phyloP scores from a whole-genome alignment of 2,888 invertebrate genomes.

The Sesia bembeciformis region DNA sequence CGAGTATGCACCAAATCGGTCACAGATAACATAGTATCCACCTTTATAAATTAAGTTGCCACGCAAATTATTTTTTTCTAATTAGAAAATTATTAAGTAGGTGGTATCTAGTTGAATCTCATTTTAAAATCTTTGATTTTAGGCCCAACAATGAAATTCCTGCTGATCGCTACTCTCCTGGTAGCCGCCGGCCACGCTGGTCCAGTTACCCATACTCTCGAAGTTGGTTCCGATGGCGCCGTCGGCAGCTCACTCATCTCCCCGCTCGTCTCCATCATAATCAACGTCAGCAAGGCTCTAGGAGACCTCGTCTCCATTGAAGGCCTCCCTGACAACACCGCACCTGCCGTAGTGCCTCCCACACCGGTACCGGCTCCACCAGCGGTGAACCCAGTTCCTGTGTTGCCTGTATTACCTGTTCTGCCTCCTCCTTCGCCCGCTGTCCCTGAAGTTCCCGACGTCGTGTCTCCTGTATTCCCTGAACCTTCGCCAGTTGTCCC shows the following conservation, averaged over 20 bases:
- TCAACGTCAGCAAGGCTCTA: conserved; percentile 1
- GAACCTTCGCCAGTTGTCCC: neutral
- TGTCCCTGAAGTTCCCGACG: neutral
- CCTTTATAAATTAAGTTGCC: too few species aligned
- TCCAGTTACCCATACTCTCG: conserved; percentile 3
- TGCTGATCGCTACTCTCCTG: conserved; percentile 25
- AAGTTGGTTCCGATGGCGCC: conserved; percentile 4
- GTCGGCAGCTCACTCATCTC: conserved; percentile 2
- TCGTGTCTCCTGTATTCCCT: neutral
- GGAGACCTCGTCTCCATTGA: neutral
- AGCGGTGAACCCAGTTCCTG: neutral
- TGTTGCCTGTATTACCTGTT: neutral
- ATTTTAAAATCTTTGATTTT: neutral
- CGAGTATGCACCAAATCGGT: too few species aligned
- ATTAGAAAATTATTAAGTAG: too few species aligned
- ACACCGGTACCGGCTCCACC: neutral
- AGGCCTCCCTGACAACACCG: neutral
- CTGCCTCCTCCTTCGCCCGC: neutral
- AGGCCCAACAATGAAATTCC: conserved; percentile 19
- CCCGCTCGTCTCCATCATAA: conserved; percentile 2
- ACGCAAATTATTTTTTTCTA: too few species aligned
- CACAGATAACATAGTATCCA: too few species aligned
- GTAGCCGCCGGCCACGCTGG: conserved; percentile 15
- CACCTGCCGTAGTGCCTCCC: neutral
- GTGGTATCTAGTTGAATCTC: neutral